Percentiles rank a stretch among this genome's conserved stretches.
phyloP scores from a whole-genome alignment of 1,140 invertebrate species.

The Brachionus sp. region DNA sequence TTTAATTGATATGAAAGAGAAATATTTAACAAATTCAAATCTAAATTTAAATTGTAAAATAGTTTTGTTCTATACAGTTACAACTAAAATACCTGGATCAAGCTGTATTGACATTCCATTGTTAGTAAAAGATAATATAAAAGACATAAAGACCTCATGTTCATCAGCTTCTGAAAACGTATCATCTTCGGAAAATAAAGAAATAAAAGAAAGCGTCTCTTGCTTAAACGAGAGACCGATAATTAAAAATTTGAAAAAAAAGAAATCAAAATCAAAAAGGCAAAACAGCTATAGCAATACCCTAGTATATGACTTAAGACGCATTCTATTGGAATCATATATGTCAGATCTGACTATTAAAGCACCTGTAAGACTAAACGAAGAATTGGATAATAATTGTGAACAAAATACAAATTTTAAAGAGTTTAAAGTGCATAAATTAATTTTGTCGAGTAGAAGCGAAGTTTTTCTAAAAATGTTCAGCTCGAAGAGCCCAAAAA shows the following conservation, averaged over 20 bases:
- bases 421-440: conserved; percentile 34
- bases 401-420: neutral
- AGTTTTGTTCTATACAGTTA: conserved; percentile 3
- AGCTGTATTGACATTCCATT: neutral
- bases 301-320: neutral
- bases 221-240: neutral
- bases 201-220: neutral
- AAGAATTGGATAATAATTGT: neutral
- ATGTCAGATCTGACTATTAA: conserved; percentile 4
- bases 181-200: neutral
- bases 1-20: neutral
- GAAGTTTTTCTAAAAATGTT: conserved; percentile 25
- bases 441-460: conserved; percentile 24
- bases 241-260: neutral
- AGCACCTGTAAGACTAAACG: neutral
- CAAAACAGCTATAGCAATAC: neutral
- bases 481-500: neutral
- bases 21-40: neutral
- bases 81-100: neutral
- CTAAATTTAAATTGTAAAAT: conserved; percentile 20
- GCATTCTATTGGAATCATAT: neutral
- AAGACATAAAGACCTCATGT: neutral
- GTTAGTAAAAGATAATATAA: neutral
- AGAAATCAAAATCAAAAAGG: neutral
- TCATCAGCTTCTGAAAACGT: neutral